Evolutionary conservation across 2,888 invertebrate genomes (phyloP).

Genomic region (Hypolimnas misippus): DNA sequence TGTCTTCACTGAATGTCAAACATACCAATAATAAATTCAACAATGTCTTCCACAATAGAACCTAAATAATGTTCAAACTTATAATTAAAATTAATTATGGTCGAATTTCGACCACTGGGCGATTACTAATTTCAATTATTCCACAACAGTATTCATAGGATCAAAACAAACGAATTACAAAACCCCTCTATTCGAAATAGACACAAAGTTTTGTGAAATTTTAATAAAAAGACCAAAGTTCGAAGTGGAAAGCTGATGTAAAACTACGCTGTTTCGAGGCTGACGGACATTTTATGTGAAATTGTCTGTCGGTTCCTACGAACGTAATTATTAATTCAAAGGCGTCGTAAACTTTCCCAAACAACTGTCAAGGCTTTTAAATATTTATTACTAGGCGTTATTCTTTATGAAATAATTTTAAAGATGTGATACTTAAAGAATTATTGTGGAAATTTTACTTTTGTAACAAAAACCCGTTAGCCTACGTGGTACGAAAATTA

Average conservation of each 20-base stretch:
- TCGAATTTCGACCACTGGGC: too few species aligned
- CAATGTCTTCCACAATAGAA: too few species aligned
- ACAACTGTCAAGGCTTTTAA: slow-evolving; percentile 55
- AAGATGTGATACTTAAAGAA: slow-evolving; percentile 1
- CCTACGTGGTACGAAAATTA: too few species aligned
- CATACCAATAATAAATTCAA: too few species aligned
- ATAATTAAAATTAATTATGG: too few species aligned
- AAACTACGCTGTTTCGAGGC: slow-evolving; percentile 51
- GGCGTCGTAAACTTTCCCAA: slow-evolving; percentile 60
- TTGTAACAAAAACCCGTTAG: background rate
- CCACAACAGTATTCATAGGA: background rate
- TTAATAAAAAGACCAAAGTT: slow-evolving; percentile 39
- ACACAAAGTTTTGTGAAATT: slow-evolving; percentile 32
- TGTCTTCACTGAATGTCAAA: too few species aligned
- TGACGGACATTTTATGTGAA: slow-evolving; percentile 50
- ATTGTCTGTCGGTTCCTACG: slow-evolving; percentile 47
- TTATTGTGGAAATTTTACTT: background rate
- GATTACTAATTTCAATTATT: too few species aligned
- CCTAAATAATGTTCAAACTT: too few species aligned
- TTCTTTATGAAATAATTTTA: slow-evolving; percentile 10
- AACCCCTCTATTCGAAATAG: slow-evolving; percentile 20
- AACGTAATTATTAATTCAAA: slow-evolving; percentile 66
- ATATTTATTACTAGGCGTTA: slow-evolving; percentile 44
- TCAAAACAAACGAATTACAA: slow-evolving; percentile 17
- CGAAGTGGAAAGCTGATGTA: slow-evolving; percentile 42